These are phyloP conservation scores for Chrysemys picta DNA, from an alignment of 2,113 vertebrate species.

Conservation along the genomic window DNA sequence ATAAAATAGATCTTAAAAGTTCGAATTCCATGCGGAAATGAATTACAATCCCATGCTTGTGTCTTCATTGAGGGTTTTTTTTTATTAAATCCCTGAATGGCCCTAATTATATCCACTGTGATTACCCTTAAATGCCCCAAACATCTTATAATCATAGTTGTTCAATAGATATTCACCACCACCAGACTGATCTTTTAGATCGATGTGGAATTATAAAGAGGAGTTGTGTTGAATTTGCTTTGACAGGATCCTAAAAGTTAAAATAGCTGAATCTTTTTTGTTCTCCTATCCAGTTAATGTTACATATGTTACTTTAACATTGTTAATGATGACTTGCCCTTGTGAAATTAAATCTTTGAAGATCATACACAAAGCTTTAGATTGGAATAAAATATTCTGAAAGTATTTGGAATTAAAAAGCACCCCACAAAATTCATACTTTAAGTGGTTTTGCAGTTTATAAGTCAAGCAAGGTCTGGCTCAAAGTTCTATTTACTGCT, in stretches of 20 bases:
- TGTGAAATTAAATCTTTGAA: not conserved
- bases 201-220: not conserved
- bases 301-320: not conserved
- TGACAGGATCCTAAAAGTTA: not conserved
- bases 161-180: conserved; percentile 56
- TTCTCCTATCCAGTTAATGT: not conserved
- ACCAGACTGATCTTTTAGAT: conserved; percentile 40
- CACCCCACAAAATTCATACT: not conserved
- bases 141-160: not conserved
- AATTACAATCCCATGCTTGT: not conserved
- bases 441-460: not conserved
- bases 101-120: not conserved
- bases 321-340: not conserved
- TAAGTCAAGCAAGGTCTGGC: not conserved
- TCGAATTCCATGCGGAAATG: conserved; percentile 2
- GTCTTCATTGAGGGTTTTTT: not conserved
- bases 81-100: not conserved
- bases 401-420: not conserved
- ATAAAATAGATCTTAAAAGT: not conserved
- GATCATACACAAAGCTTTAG: not conserved
- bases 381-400: not conserved
- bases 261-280: not conserved
- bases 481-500: not conserved
- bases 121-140: not conserved
- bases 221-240: not conserved